Evolutionary conservation across 2,888 invertebrate genomes (phyloP).

Genomic region (Oxytorus armatus): DNA sequence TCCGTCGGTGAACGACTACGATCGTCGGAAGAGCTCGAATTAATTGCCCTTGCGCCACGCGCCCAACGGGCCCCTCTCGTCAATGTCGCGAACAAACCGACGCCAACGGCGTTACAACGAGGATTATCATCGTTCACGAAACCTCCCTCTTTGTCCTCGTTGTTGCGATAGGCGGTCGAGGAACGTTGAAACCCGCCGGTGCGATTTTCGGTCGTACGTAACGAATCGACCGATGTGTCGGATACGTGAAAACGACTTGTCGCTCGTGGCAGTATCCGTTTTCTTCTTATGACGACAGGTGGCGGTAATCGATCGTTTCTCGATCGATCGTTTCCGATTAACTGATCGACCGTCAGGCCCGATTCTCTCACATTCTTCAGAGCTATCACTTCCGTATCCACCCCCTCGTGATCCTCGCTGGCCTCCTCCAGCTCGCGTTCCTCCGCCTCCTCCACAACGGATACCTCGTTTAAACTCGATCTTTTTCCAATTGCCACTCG

Average conservation of each 20-base stretch:
- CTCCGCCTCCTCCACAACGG: constrained; percentile 65
- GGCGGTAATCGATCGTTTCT: constrained; percentile 75
- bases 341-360: constrained; percentile 14
- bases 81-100: constrained; percentile 54
- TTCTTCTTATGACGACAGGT: constrained; percentile 81
- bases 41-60: constrained; percentile 11
- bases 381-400: constrained; percentile 73
- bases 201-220: constrained; percentile 57
- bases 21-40: constrained; percentile 73
- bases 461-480: constrained; percentile 55
- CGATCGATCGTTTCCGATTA: constrained; percentile 30
- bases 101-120: constrained; percentile 1
- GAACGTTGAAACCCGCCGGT: constrained; percentile 7
- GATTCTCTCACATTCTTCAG: constrained; percentile 72
- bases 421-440: constrained; percentile 58
- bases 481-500: constrained; percentile 25
- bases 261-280: constrained; percentile 74
- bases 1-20: constrained; percentile 68
- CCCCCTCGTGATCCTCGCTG: constrained; percentile 66
- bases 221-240: constrained; percentile 71
- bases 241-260: constrained; percentile 69
- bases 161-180: neutral
- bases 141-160: neutral
- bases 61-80: constrained; percentile 46
- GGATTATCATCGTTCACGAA: constrained; percentile 19